These are phyloP conservation scores for Bicyclus anynana DNA, from an alignment of 1,140 invertebrate genomes.

Conservation along the genomic window DNA sequence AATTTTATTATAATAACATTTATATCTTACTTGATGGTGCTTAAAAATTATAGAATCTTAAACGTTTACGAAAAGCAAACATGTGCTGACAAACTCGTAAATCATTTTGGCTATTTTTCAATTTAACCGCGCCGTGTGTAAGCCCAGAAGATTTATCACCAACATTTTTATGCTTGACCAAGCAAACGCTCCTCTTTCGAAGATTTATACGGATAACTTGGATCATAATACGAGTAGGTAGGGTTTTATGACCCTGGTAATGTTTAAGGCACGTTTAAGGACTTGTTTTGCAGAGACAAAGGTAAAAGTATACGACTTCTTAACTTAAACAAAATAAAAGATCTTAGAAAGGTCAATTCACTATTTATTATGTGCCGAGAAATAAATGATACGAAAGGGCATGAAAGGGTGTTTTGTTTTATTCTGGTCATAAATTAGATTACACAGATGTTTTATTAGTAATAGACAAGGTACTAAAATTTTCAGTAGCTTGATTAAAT, in stretches of 20 bases:
- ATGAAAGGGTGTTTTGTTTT: too few relatives aligned
- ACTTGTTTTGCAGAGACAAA: background rate
- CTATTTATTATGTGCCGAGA: too few relatives aligned
- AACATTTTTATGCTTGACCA: conserved; percentile 3
- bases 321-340: too few relatives aligned
- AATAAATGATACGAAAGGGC: too few relatives aligned
- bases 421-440: too few relatives aligned
- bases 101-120: conserved; percentile 4
- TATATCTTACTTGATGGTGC: too few relatives aligned
- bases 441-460: too few relatives aligned
- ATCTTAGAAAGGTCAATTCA: too few relatives aligned
- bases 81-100: conserved; percentile 1
- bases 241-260: background rate
- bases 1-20: too few relatives aligned
- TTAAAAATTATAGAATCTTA: background rate
- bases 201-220: background rate
- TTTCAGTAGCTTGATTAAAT: too few relatives aligned
- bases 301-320: background rate
- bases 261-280: background rate
- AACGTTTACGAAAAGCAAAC: background rate
- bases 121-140: conserved; percentile 1
- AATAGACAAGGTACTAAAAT: too few relatives aligned
- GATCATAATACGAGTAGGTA: background rate
- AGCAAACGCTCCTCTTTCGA: background rate
- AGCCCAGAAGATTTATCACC: conserved; percentile 4